Percentiles rank a stretch among this genome's conserved stretches.
These are phyloP conservation scores for Danio albolineatus DNA, from an alignment of 2,797 vertebrate species.

Conservation along the genomic window DNA sequence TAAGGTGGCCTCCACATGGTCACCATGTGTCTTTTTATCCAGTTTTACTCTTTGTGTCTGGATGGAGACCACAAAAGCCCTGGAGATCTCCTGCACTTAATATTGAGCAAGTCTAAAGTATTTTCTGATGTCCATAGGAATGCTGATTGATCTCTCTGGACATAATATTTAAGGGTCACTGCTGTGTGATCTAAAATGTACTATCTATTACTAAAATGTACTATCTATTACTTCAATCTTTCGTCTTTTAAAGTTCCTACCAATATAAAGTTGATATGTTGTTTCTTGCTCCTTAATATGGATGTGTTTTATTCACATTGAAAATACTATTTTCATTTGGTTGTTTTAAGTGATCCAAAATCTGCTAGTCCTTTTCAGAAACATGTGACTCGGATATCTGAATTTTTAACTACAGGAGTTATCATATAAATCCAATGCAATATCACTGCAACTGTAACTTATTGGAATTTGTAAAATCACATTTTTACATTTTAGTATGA, in stretches of 20 bases:
- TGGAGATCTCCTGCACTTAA: conserved; percentile 38
- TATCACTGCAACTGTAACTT: no score
- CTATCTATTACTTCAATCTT: conserved; percentile 23
- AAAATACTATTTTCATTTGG: not conserved
- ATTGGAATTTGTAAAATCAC: no score
- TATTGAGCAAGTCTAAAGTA: conserved; percentile 34
- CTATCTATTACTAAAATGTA: conserved; percentile 30
- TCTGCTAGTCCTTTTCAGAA: not conserved
- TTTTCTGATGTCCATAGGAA: conserved; percentile 44
- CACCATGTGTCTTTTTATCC: conserved; percentile 64
- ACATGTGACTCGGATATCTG: not conserved
- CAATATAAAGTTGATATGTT: not conserved
- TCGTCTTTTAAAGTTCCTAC: conserved; percentile 25
- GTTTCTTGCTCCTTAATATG: not conserved
- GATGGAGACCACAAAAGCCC: conserved; percentile 43
- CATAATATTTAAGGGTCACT: conserved; percentile 15
- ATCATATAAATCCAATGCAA: no score
- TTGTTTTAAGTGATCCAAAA: not conserved
- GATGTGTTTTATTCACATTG: not conserved
- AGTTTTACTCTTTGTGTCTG: conserved; percentile 35
- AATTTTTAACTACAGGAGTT: no score
- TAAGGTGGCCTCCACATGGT: conserved; percentile 74
- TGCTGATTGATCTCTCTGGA: conserved; percentile 17
- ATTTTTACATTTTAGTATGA: no score
- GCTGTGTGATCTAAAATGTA: conserved; percentile 14